A percentile compares a stretch with the other conserved stretches of the same genome.
These are phyloP conservation scores for Leucopsar rothschildi DNA, from an alignment of 2,113 vertebrate genomes.

Conservation along the genomic window DNA sequence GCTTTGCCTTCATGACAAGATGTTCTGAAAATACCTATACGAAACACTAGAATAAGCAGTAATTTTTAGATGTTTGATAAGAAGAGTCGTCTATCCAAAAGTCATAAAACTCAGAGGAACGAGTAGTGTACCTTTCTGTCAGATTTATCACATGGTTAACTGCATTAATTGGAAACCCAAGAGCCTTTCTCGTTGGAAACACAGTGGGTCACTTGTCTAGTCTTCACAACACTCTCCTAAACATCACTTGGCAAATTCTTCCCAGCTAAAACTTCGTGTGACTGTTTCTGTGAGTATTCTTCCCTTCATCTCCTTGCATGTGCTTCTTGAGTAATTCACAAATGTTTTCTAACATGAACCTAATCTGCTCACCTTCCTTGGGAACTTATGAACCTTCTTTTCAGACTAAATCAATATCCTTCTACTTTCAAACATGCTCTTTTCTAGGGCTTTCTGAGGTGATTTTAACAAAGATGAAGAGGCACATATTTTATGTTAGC, in stretches of 20 bases:
- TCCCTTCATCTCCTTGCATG: background rate
- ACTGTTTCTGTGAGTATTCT: background rate
- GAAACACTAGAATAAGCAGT: background rate
- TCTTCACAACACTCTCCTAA: background rate
- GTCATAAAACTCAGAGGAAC: background rate
- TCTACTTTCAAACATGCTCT: rapidly evolving
- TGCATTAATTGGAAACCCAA: background rate
- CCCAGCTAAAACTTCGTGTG: background rate
- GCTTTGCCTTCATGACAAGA: background rate
- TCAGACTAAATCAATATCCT: background rate
- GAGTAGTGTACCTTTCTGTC: background rate
- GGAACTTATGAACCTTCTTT: background rate
- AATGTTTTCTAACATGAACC: background rate
- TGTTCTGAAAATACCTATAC: background rate
- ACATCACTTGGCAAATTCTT: background rate
- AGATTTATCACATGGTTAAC: background rate
- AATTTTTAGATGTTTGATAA: background rate
- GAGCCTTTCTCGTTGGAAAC: background rate
- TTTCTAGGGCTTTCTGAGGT: background rate
- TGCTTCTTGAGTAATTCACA: background rate
- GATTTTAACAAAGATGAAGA: background rate
- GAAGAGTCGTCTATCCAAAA: background rate
- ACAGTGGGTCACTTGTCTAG: background rate
- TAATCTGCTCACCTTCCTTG: background rate
- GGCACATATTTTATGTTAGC: background rate